These are phyloP conservation scores for Bergia sp. DNA, from an alignment of 92 coral and sea anemone genomes.

Conservation along the genomic window DNA sequence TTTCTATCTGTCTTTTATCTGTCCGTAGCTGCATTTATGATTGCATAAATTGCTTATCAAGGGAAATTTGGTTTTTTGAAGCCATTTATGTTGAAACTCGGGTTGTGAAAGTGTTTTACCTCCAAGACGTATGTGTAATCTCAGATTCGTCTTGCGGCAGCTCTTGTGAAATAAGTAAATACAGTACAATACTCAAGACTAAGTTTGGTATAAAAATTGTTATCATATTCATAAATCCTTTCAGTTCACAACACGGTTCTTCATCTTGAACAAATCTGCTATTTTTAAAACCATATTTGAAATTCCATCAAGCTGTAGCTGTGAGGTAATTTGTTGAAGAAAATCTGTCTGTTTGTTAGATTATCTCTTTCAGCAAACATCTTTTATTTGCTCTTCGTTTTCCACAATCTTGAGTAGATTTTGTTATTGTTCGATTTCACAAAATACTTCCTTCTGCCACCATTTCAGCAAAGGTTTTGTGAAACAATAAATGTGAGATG, in stretches of 20 bases:
- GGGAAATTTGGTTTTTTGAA: neutral
- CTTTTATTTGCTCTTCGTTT: neutral
- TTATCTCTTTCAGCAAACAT: neutral
- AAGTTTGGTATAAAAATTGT: too few species aligned
- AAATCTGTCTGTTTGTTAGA: neutral
- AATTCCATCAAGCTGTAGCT: neutral
- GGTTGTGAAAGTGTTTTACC: neutral
- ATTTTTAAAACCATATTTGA: neutral
- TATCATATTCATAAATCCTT: neutral
- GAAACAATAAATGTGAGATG: too few species aligned
- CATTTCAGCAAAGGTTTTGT: too few species aligned
- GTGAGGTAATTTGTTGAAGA: neutral
- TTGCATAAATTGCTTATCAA: neutral
- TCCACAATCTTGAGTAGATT: too few species aligned
- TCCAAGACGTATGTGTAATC: neutral
- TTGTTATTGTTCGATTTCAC: too few species aligned
- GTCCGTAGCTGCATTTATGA: neutral
- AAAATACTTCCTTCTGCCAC: too few species aligned
- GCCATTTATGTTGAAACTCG: too few species aligned
- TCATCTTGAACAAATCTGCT: neutral
- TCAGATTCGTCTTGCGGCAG: neutral
- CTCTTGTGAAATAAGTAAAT: too few species aligned
- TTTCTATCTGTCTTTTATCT: constrained; percentile 9
- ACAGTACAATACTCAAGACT: too few species aligned
- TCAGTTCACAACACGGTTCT: neutral